phyloP scores from a whole-genome alignment of 2,113 vertebrate species.

The Eolophus roseicapilla region DNA sequence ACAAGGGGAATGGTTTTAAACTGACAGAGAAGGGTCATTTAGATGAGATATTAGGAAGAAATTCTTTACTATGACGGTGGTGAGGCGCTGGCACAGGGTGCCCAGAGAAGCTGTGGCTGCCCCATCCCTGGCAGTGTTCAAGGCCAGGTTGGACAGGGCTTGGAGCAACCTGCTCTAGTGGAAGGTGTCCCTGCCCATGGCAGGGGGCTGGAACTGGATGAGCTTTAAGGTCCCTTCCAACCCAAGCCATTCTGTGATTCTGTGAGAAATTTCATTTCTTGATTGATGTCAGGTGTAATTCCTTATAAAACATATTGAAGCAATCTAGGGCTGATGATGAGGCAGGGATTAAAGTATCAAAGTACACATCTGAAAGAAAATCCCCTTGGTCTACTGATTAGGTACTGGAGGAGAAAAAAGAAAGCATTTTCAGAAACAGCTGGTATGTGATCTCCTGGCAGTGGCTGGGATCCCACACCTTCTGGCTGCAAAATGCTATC shows the following conservation, averaged over 20 bases:
- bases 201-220: background rate
- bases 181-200: background rate
- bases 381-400: background rate
- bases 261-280: background rate
- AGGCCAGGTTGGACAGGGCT: background rate
- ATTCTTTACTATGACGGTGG: background rate
- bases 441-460: background rate
- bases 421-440: background rate
- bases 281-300: fast-evolving
- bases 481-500: background rate
- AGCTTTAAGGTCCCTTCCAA: background rate
- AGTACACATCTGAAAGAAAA: background rate
- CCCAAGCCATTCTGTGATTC: background rate
- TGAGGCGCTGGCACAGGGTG: background rate
- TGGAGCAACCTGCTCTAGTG: background rate
- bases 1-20: background rate
- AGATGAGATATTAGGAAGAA: background rate
- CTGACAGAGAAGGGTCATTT: background rate
- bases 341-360: background rate
- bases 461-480: background rate
- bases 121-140: background rate
- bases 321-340: background rate
- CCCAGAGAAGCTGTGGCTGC: background rate
- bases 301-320: background rate
- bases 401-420: background rate